phyloP scores from a whole-genome alignment of 30 jellyfish, hydroid and myxozoan genomes.

The Clytia hemisphaerica region DNA sequence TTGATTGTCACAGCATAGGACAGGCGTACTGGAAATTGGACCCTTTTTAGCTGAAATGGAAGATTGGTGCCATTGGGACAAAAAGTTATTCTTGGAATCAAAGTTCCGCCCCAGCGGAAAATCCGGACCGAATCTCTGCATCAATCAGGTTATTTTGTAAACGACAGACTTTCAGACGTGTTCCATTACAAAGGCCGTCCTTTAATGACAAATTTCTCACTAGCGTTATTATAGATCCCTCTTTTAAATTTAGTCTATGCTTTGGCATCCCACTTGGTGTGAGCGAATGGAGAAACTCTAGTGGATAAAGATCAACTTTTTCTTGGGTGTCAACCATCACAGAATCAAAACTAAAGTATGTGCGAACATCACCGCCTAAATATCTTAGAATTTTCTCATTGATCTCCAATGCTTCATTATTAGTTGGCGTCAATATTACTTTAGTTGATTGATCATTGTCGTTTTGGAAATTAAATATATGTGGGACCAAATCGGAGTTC shows the following conservation, averaged over 20 bases:
- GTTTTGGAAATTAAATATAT: too few relatives aligned
- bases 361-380: too few relatives aligned
- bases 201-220: conserved; percentile 11
- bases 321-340: too few relatives aligned
- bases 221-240: conserved; percentile 1
- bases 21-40: too few relatives aligned
- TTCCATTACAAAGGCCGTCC: conserved; percentile 28
- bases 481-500: background rate
- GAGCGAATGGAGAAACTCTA: background rate
- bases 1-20: background rate
- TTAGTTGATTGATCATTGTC: too few relatives aligned
- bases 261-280: too few relatives aligned
- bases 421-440: too few relatives aligned
- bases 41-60: too few relatives aligned
- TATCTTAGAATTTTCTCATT: too few relatives aligned
- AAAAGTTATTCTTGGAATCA: conserved; percentile 7
- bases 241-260: background rate
- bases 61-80: background rate
- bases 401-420: too few relatives aligned
- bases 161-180: conserved; percentile 16
- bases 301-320: too few relatives aligned
- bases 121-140: conserved; percentile 6
- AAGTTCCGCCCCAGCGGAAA: background rate
- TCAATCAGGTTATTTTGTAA: background rate
- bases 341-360: too few relatives aligned